Percentiles rank a stretch among this genome's conserved stretches.
These are phyloP conservation scores for Apodemia mormo DNA, from an alignment of 2,888 invertebrate species.

Conservation along the genomic window DNA sequence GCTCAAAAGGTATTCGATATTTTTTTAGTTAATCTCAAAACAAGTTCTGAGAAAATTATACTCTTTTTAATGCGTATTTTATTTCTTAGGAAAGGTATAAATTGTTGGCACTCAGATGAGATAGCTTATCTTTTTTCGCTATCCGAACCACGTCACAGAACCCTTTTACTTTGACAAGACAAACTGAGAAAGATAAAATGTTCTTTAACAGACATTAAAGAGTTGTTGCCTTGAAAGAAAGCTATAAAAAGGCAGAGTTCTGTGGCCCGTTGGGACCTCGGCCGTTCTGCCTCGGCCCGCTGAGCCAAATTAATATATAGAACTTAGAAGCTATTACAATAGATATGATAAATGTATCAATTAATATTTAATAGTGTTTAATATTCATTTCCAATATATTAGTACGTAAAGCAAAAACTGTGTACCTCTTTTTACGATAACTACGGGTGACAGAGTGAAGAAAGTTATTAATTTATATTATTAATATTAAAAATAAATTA, in stretches of 20 bases:
- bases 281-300: conserved; percentile 44
- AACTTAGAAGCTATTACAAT: conserved; percentile 46
- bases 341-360: conserved; percentile 8
- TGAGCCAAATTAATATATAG: conserved; percentile 67
- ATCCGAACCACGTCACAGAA: conserved; percentile 74
- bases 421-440: no score
- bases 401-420: no score
- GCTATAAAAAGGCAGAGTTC: conserved; percentile 67
- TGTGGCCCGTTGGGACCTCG: conserved; percentile 55
- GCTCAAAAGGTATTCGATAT: no score
- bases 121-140: conserved; percentile 64
- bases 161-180: conserved; percentile 69
- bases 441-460: no score
- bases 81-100: conserved; percentile 29
- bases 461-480: no score
- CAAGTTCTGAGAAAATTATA: background rate
- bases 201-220: conserved; percentile 76
- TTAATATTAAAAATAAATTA: no score
- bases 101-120: conserved; percentile 48
- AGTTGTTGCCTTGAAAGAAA: conserved; percentile 62
- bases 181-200: conserved; percentile 79
- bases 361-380: conserved; percentile 8
- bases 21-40: background rate
- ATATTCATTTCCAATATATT: no score
- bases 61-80: conserved; percentile 13